These are phyloP conservation scores for Halcyon leucocephala DNA, from an alignment of 2,797 vertebrate species.

Conservation along the genomic window DNA sequence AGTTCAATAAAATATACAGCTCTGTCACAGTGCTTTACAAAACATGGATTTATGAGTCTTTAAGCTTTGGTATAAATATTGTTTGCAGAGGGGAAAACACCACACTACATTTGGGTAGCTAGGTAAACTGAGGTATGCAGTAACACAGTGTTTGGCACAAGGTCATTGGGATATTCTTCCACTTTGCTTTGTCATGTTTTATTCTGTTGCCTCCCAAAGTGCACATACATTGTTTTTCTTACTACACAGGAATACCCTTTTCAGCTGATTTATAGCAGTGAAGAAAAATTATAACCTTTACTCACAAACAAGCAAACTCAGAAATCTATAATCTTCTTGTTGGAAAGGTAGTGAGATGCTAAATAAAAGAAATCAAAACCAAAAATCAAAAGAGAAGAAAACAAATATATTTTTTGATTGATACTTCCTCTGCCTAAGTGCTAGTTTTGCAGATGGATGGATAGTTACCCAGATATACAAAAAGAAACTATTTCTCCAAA, in stretches of 20 bases:
- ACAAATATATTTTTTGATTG: accelerated
- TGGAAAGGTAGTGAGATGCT: not conserved
- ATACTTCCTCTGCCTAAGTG: not conserved
- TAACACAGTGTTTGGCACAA: not conserved
- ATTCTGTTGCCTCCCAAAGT: not conserved
- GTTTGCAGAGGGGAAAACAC: not conserved
- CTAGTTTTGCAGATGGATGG: not conserved
- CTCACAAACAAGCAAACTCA: not conserved
- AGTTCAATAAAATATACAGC: not conserved
- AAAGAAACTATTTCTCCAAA: not conserved
- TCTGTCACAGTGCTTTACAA: not conserved
- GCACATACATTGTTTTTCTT: accelerated
- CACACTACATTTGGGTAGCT: not conserved
- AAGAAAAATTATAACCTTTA: not conserved
- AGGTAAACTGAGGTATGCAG: not conserved
- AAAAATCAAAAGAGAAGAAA: not conserved
- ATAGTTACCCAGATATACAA: not conserved
- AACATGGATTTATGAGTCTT: not conserved
- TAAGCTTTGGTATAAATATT: not conserved
- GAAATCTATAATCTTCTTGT: not conserved
- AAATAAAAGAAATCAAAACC: not conserved
- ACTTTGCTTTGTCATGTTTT: not conserved
- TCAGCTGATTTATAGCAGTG: not conserved
- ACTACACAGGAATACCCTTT: not conserved
- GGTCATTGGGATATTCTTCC: not conserved